Evolutionary conservation across 92 coral and sea anemone species (phyloP).

Genomic region (Chrysogorgia sp.): DNA sequence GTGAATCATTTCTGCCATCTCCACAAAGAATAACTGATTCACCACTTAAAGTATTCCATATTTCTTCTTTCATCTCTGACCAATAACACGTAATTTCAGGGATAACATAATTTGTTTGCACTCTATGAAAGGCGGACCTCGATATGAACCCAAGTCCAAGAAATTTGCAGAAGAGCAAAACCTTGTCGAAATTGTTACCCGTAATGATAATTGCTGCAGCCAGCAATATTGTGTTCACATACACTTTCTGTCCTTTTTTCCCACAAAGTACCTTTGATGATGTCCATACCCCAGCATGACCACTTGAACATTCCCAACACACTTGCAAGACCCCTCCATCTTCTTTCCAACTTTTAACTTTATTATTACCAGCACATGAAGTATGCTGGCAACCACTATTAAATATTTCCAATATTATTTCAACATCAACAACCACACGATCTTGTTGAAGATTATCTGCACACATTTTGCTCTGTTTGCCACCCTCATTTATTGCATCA

Average conservation of each 20-base stretch:
- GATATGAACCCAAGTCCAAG: slow-evolving; percentile 42
- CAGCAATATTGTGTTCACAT: slow-evolving; percentile 31
- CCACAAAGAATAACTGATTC: slow-evolving; percentile 37
- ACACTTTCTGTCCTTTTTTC: slow-evolving; percentile 43
- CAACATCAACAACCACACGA: slow-evolving; percentile 42
- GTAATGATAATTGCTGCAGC: slow-evolving; percentile 57
- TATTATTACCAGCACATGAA: slow-evolving; percentile 13
- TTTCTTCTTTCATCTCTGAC: slow-evolving; percentile 39
- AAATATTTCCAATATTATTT: slow-evolving; percentile 11
- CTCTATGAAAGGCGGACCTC: slow-evolving; percentile 23
- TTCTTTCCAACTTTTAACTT: slow-evolving; percentile 6
- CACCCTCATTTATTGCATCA: slow-evolving; percentile 14
- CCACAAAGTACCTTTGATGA: slow-evolving; percentile 40
- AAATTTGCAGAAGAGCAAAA: slow-evolving; percentile 31
- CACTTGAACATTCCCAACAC: slow-evolving; percentile 39
- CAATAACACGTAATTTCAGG: slow-evolving; percentile 49
- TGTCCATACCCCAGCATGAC: slow-evolving; percentile 47
- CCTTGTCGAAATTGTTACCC: slow-evolving; percentile 51
- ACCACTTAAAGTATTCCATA: slow-evolving; percentile 9
- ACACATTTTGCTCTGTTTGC: slow-evolving; percentile 1
- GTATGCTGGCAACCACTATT: slow-evolving; percentile 21
- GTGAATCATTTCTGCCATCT: slow-evolving; percentile 54
- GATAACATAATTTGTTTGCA: slow-evolving; percentile 39
- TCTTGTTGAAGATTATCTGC: neutral
- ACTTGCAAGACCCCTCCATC: slow-evolving; percentile 43